Evolutionary conservation across 2,797 vertebrate species (phyloP), one percentile per base, ranked within the genome.

Genomic region (Esox lucius): DNA sequence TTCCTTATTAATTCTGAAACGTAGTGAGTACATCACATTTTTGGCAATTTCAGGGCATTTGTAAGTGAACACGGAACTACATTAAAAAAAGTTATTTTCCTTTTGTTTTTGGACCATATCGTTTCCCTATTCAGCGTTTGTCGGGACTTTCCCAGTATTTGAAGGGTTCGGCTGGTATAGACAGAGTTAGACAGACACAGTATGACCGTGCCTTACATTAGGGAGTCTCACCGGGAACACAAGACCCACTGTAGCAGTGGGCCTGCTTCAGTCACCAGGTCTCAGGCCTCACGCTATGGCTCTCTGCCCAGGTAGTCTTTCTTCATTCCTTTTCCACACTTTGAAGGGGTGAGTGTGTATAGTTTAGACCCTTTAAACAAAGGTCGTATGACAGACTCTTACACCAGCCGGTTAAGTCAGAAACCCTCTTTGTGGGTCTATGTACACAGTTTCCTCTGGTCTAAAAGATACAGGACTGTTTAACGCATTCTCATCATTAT

Each of bases 1-100:
- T 67, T 67, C 48, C 62, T 33, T 35, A 22, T 74, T 53, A 66
- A 53, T 66, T 74, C 64, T 67, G 46, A 49, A 49, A 26, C 51
- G 71, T 42, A 59, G 49, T 6, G 12, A 51, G 3, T n/a, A 12
- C 31, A 22, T 22, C 26, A 9, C 46, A 33, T 67, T 16, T 48
- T n/a, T 16, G 19, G 26, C 12, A 7, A 2, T 64, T 11, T 26
- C 33, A 64, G 61, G 11, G 26, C 62, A 11, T 28, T 73, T 73
- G 66, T 35, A 67, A 49, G 46, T 35, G 62, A 31, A 49, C 62
- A 16, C 48, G 28, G 31, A n/a, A 51, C 46, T 66, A 67, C 33
- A 35, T n/a, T 35, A n/a, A n/a, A n/a, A n/a, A n/a, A n/a, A n/a
- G n/a, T n/a, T n/a, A n/a, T n/a, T n/a, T n/a, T n/a, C n/a, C 5